These are phyloP conservation scores for Morpho deidamia DNA, from an alignment of 2,888 invertebrate genomes.

Conservation along the genomic window DNA sequence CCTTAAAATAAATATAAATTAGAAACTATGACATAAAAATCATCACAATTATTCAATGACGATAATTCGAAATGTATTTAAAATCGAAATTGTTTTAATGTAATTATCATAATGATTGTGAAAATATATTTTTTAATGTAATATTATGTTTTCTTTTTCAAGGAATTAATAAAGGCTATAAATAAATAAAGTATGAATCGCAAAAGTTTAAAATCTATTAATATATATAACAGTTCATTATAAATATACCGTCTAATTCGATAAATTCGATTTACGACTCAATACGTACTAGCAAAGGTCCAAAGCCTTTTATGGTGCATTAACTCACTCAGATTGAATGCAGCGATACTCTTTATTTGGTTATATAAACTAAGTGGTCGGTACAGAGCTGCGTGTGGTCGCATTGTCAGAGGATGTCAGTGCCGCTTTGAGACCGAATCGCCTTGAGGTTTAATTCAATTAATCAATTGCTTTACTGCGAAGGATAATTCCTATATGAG, in stretches of 20 bases:
- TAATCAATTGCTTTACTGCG: conserved; percentile 14
- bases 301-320: conserved; percentile 13
- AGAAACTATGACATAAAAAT: no score
- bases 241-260: not conserved
- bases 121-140: no score
- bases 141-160: no score
- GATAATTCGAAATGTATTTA: no score
- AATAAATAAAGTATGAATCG: no score
- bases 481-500: conserved; percentile 14
- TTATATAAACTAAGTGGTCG: conserved; percentile 16
- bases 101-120: no score
- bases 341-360: conserved; percentile 21
- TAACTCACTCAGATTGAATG: conserved; percentile 11
- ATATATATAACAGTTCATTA: no score
- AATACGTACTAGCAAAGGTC: conserved; percentile 8
- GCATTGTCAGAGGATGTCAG: conserved; percentile 19
- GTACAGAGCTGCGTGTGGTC: conserved; percentile 12
- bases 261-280: conserved; percentile 5
- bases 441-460: conserved; percentile 21
- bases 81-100: no score
- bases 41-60: no score
- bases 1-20: no score
- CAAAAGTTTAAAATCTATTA: no score
- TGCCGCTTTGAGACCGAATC: conserved; percentile 14
- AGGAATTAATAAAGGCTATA: no score